Conservation (phyloP, 2,888 invertebrate genomes). For the Patella ulyssiponensis region DNA sequence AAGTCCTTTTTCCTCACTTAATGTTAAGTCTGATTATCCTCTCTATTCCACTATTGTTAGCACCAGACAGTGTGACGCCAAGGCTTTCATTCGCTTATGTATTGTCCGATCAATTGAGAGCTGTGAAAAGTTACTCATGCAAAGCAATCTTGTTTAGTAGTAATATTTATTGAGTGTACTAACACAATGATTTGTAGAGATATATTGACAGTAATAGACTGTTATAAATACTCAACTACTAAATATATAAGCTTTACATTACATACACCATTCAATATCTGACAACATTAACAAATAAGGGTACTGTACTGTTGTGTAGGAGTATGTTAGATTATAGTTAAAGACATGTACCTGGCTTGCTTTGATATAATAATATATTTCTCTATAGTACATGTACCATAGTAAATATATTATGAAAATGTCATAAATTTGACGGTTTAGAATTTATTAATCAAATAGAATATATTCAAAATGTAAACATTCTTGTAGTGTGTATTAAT, state of each 20-base stretch:
- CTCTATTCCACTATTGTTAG: conserved; percentile 5
- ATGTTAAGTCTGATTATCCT: conserved; percentile 12
- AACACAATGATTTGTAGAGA: background rate
- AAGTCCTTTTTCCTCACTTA: conserved; percentile 11
- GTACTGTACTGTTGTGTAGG: too few species aligned
- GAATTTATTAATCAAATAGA: too few species aligned
- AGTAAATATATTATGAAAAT: too few species aligned
- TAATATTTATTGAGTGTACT: conserved; percentile 1
- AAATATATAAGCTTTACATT: background rate
- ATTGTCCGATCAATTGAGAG: conserved; percentile 5
- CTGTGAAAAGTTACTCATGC: conserved; percentile 6
- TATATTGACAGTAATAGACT: background rate
- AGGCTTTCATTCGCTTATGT: background rate
- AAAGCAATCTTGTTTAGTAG: background rate
- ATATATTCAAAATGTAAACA: too few species aligned
- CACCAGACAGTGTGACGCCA: conserved; percentile 9
- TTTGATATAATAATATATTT: too few species aligned
- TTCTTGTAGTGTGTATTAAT: too few species aligned
- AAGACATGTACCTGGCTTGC: too few species aligned
- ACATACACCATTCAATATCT: too few species aligned
- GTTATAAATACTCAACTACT: background rate
- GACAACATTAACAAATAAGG: too few species aligned
- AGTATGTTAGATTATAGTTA: too few species aligned
- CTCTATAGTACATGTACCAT: too few species aligned
- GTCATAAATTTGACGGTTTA: too few species aligned